These are phyloP conservation scores for Papilio polyxenes DNA, from an alignment of 1,140 invertebrate species.

Conservation along the genomic window DNA sequence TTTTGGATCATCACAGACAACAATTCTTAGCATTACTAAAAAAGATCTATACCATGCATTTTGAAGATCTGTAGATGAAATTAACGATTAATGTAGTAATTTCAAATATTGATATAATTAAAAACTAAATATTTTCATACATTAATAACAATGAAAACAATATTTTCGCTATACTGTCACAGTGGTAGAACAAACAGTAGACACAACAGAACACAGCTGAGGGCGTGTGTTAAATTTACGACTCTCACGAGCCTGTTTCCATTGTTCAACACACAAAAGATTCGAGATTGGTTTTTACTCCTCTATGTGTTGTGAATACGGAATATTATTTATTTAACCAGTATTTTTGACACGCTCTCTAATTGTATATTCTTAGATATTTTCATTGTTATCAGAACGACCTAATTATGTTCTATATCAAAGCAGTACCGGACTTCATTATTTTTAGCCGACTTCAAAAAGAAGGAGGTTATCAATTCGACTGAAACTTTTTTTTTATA, in stretches of 20 bases:
- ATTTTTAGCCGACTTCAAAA: too few relatives aligned
- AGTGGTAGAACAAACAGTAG: neutral
- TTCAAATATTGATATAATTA: neutral
- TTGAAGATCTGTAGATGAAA: too few relatives aligned
- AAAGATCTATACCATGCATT: too few relatives aligned
- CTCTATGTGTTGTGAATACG: slow-evolving; percentile 2
- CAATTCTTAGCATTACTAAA: neutral
- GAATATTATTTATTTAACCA: slow-evolving; percentile 10
- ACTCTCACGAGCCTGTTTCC: slow-evolving; percentile 4
- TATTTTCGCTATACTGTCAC: neutral
- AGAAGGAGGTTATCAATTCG: too few relatives aligned
- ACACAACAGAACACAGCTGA: neutral
- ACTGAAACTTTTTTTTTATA: too few relatives aligned
- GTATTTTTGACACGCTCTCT: slow-evolving; percentile 6
- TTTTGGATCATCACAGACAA: neutral
- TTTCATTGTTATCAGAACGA: neutral
- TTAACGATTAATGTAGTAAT: too few relatives aligned
- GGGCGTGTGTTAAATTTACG: slow-evolving; percentile 6
- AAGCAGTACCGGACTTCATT: neutral
- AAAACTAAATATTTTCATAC: neutral
- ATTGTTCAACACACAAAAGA: slow-evolving; percentile 16
- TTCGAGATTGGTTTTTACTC: slow-evolving; percentile 23
- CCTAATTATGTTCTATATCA: neutral
- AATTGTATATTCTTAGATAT: neutral
- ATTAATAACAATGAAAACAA: neutral